A percentile compares a stretch with the other conserved stretches of the same genome.
Conservation (phyloP, 2,888 invertebrate genomes). For the Pogonocherus hispidulus region DNA sequence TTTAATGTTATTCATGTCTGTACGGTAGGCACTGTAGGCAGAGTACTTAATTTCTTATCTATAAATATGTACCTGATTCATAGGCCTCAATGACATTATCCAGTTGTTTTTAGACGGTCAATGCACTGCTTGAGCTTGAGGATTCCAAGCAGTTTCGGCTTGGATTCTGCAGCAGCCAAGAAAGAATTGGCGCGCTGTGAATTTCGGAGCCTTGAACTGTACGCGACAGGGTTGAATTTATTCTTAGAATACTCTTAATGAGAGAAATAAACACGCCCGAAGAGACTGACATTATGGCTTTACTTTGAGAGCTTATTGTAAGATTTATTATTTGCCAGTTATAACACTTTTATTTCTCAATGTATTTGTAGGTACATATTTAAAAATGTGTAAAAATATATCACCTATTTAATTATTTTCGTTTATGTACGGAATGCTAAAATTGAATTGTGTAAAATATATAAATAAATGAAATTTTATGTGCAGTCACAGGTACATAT, state of each 20-base stretch:
- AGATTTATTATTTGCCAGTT: no score
- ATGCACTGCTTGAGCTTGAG: constrained; percentile 44
- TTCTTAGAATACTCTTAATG: constrained; percentile 53
- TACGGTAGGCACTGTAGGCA: constrained; percentile 20
- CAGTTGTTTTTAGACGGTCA: constrained; percentile 63
- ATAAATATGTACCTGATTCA: constrained; percentile 62
- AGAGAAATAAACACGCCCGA: constrained; percentile 6
- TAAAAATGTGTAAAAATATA: no score
- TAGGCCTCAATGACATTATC: constrained; percentile 59
- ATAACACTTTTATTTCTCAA: no score
- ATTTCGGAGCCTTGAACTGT: constrained; percentile 61
- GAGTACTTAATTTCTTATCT: constrained; percentile 51
- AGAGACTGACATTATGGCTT: neutral
- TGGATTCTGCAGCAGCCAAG: constrained; percentile 48
- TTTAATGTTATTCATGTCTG: no score
- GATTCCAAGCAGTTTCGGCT: constrained; percentile 15
- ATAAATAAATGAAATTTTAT: no score
- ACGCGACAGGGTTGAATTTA: constrained; percentile 61
- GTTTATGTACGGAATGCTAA: no score
- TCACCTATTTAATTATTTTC: no score
- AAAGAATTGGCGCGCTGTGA: constrained; percentile 61
- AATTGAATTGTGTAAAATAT: no score
- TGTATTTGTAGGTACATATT: no score
- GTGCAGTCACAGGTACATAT: no score
- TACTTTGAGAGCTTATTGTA: no score